Evolutionary conservation across 2,888 invertebrate species (phyloP), one percentile per base, ranked within the genome.

Genomic region (Lymantria dispar): DNA sequence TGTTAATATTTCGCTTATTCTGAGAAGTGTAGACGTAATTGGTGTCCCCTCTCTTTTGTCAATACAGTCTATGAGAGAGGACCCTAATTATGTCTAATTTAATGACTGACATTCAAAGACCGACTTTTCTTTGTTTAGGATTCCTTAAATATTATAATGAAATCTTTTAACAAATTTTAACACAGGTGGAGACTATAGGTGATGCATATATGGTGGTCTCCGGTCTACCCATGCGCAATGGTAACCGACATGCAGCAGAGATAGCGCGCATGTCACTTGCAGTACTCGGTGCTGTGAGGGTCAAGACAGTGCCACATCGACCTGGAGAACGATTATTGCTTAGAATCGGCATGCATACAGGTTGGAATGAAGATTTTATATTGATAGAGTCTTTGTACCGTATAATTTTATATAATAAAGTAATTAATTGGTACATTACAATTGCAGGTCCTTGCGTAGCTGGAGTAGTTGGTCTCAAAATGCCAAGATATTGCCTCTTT

Each of bases 401-500:
- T n/a, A n/a, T n/a, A n/a, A n/a, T n/a, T n/a, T n/a, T n/a, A n/a
- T n/a, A n/a, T n/a, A n/a, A n/a, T n/a, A n/a, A n/a, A n/a, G n/a
- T n/a, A 22, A 22, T 22, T 22, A 2, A 33, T 10, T 33, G 1
- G 13, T 8, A 8, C 1, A 15, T 15, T 40, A 15, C 12, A 12
- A 15, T 39, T 40, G 9, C 47, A 94, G 95, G 95, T 45, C 95
- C 95, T 5, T 95, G 95, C 73, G 96, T 96, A 8, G 96, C 96
- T 8, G 98, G 98, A 0, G 98, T 98, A 1, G 98, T 98, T 0
- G 98, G 98, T 0, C 90, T 97, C 31, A 98, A 98, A 87, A 98
- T 98, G 98, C 98, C 98, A 0, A 92, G 98, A 48, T 98, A 98
- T 78, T 98, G 98, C 76, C 92, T 98, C 11, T 98, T 98, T 74